Evolutionary conservation across 2,797 vertebrate genomes (phyloP).

Genomic region (Kryptopterus vitreolus): DNA sequence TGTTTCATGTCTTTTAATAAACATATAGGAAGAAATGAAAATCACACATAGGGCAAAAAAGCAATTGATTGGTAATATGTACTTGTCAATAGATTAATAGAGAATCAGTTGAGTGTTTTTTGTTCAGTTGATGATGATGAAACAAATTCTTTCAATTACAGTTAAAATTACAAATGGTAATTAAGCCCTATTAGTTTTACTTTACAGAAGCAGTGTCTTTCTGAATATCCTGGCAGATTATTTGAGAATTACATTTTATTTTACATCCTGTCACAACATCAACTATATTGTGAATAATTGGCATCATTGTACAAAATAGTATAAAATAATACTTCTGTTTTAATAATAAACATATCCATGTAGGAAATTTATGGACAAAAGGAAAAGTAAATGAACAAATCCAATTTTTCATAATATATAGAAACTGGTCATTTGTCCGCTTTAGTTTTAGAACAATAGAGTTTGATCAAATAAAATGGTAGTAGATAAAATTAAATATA

Average conservation of each 20-base stretch:
- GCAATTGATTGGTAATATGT: not conserved
- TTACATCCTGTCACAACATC: not conserved
- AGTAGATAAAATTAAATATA: not conserved
- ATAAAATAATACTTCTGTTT: not conserved
- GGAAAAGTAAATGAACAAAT: not conserved
- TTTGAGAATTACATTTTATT: not conserved
- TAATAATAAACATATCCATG: not conserved
- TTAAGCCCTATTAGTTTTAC: not conserved
- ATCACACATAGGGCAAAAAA: not conserved
- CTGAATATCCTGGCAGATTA: not conserved
- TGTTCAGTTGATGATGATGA: not conserved
- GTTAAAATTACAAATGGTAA: conserved; percentile 9
- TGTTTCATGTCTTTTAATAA: not conserved
- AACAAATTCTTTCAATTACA: not conserved
- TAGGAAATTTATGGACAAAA: too few relatives aligned
- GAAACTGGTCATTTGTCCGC: not conserved
- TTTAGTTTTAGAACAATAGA: too few relatives aligned
- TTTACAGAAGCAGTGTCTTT: not conserved
- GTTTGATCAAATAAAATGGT: too few relatives aligned
- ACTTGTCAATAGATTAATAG: not conserved
- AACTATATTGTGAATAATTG: not conserved
- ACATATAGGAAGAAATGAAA: not conserved
- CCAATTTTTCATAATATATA: not conserved
- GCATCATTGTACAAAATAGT: not conserved
- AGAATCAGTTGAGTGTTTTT: too few relatives aligned